Evolutionary conservation across 2,113 vertebrate genomes (phyloP).

Genomic region (Ptilorrhoa leucosticta): DNA sequence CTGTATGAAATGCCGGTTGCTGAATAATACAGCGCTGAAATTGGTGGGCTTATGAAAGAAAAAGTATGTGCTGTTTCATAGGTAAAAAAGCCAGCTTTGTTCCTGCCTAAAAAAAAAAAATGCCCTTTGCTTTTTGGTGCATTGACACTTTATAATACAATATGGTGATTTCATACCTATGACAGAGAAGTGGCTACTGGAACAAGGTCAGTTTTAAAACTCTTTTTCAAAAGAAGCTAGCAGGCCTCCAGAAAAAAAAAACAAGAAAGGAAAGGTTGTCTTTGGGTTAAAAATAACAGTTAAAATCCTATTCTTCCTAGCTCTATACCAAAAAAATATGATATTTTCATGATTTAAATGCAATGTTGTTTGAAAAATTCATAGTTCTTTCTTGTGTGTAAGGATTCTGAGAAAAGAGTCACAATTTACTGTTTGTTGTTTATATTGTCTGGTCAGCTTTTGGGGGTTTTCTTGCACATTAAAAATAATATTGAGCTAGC

Average conservation of each 20-base stretch:
- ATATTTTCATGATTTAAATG: background rate
- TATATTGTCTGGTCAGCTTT: background rate
- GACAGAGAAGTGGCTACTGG: constrained; percentile 11
- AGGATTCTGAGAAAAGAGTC: background rate
- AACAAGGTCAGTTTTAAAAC: constrained; percentile 43
- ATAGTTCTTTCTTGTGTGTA: background rate
- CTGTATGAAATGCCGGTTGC: background rate
- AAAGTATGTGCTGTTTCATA: background rate
- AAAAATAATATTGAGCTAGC: background rate
- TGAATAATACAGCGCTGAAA: background rate
- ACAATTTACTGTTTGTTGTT: background rate
- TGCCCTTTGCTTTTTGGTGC: constrained; percentile 42
- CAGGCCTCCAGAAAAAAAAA: background rate
- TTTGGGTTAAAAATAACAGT: background rate
- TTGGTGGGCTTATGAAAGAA: background rate
- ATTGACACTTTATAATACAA: constrained; percentile 6
- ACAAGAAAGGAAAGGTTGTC: background rate
- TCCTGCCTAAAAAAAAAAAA: background rate
- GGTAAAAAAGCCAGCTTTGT: background rate
- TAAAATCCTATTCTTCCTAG: background rate
- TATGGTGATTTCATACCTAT: background rate
- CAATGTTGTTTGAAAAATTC: background rate
- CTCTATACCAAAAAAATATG: background rate
- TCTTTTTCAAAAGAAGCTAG: background rate
- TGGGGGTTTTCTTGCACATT: background rate